Base-by-base conservation (phyloP, 2,797 vertebrate species). In the Channallabes apus region DNA sequence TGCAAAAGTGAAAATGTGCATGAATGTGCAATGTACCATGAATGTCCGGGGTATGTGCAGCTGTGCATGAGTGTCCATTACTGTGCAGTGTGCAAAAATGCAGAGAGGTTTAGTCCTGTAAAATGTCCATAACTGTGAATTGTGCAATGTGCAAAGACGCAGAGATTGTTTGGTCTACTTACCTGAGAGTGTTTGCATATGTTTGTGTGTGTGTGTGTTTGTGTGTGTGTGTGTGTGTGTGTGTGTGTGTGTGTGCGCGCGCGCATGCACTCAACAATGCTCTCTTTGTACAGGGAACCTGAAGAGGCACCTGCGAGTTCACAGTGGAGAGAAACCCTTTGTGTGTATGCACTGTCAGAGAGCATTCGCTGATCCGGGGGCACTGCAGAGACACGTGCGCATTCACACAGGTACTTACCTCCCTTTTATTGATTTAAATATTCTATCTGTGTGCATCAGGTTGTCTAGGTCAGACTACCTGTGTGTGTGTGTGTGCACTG, bases 251-350 rank as follows among this genome's bases (percentile, higher is more conserved):
- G 61, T 77, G 59, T 59, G 17, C 22, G 58, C 51, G 41, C 51
- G 35, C 27, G 15, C 59, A 17, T 80, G 54, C 72, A 61, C 7
- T 80, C 73, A 62, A 32, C 27, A 58, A 29, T 85, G 46, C 51
- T 78, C 7, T 85, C 82, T 68, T 29, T 64, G 86, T 88, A 0
- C 90, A 99, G 98, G 98, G 51, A 99, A 99, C 93, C 93, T 99
- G 84, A 99, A 99, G 91, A 94, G 98, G 79, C 98, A 99, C 90
- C 93, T 99, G 78, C 97, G 98, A 24, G 99, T 99, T 87, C 98
- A 99, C 94, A 99, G 97, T 0, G 98, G 98, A 5, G 98, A 99
- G 94, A 99, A 99, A 87, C 98, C 98, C 0, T 99, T 99, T 0
- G 92, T 97, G 84, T 99, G 98, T 0, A 92, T 96, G 81, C 97